phyloP scores from a whole-genome alignment of 2,888 invertebrate genomes.

The Mylabris sibirica region DNA sequence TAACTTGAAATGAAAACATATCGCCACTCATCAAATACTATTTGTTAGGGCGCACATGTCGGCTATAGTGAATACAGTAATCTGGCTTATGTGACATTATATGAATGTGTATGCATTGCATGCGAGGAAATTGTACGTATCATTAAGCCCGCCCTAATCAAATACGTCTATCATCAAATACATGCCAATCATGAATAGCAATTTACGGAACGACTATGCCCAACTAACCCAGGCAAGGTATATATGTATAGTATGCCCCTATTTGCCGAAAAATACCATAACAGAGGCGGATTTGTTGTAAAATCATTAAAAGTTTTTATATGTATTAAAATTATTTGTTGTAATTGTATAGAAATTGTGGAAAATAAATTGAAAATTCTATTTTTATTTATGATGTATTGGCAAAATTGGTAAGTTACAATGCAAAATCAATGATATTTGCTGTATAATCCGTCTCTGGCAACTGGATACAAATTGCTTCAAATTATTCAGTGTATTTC shows the following conservation, averaged over 20 bases:
- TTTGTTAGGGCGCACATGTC: conserved; percentile 57
- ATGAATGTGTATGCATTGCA: conserved; percentile 56
- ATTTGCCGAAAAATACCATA: conserved; percentile 47
- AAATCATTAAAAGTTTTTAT: background rate
- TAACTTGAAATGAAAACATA: conserved; percentile 58
- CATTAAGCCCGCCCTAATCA: conserved; percentile 60
- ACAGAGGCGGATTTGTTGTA: conserved; percentile 14
- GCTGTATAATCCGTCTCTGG: background rate
- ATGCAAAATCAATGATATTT: background rate
- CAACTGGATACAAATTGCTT: conserved; percentile 47
- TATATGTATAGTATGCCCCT: conserved; percentile 26
- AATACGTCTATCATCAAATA: conserved; percentile 60
- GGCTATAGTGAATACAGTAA: conserved; percentile 57
- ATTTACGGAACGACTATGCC: conserved; percentile 48
- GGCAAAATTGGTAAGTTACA: background rate
- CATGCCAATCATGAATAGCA: conserved; percentile 59
- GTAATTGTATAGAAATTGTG: background rate
- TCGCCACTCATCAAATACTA: conserved; percentile 59
- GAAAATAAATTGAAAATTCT: background rate
- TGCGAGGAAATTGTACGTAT: conserved; percentile 61
- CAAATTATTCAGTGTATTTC: conserved; percentile 54
- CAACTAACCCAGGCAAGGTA: conserved; percentile 36
- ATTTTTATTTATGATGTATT: background rate
- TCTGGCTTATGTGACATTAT: conserved; percentile 59
- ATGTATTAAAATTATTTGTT: background rate